phyloP scores from a whole-genome alignment of 2,888 invertebrate genomes.

The Cantharis rustica region DNA sequence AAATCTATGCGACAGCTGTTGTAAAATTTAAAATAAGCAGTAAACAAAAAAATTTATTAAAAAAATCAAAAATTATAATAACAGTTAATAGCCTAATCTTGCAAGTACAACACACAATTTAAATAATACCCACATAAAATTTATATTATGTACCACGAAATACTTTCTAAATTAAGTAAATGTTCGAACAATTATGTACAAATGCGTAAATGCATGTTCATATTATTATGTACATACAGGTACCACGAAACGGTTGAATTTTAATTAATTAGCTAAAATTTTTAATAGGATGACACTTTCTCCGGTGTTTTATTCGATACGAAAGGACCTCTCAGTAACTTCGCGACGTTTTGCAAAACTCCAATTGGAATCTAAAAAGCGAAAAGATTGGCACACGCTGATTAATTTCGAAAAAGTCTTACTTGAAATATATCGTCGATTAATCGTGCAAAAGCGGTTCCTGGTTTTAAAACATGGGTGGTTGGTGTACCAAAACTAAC shows the following conservation, averaged over 20 bases:
- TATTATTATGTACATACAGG: not conserved
- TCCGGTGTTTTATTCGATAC: conserved; percentile 43
- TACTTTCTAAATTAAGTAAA: not conserved
- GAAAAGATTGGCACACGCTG: not conserved
- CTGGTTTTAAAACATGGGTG: conserved; percentile 45
- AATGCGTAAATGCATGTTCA: not conserved
- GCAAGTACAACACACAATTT: not conserved
- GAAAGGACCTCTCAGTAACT: conserved; percentile 51
- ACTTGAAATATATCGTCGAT: conserved; percentile 54
- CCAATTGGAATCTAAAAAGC: conserved; percentile 52
- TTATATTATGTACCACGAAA: not conserved
- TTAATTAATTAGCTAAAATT: not conserved
- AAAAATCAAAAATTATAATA: not conserved
- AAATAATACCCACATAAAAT: not conserved
- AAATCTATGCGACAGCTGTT: no score
- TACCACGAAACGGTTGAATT: not conserved
- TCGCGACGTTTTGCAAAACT: conserved; percentile 52
- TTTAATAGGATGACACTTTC: conserved; percentile 33
- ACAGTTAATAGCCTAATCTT: not conserved
- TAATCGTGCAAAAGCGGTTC: conserved; percentile 48
- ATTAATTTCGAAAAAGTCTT: conserved; percentile 8
- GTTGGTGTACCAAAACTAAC: conserved; percentile 31
- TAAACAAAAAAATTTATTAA: not conserved
- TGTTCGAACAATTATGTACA: not conserved
- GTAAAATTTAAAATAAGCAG: not conserved